These are phyloP conservation scores for Loripinus fragilis DNA, from an alignment of 2,888 invertebrate genomes.

Conservation along the genomic window DNA sequence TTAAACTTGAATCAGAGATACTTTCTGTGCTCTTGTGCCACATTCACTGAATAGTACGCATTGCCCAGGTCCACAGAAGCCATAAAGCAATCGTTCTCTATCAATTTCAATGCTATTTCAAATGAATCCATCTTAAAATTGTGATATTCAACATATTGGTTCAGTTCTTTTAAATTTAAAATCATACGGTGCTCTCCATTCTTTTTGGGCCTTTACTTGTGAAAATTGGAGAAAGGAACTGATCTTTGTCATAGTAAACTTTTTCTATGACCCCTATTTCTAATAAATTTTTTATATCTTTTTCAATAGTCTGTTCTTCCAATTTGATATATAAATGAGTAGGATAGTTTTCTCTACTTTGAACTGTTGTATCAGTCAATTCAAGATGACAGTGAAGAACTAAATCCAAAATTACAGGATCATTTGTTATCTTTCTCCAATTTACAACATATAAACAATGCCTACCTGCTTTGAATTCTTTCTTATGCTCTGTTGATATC, in stretches of 20 bases:
- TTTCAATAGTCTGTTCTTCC: slow-evolving; percentile 26
- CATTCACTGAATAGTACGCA: too few species aligned
- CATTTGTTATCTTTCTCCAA: slow-evolving; percentile 38
- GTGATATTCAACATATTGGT: too few species aligned
- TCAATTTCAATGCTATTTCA: too few species aligned
- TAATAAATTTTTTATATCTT: slow-evolving; percentile 32
- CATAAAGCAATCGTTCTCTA: too few species aligned
- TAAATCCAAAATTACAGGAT: neutral
- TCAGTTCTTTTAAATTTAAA: too few species aligned
- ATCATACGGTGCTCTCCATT: too few species aligned
- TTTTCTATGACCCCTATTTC: slow-evolving; percentile 27
- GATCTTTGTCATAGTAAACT: neutral
- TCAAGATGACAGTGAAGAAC: neutral
- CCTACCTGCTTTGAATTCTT: slow-evolving; percentile 28
- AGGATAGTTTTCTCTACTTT: neutral
- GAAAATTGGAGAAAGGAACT: too few species aligned
- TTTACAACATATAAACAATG: slow-evolving; percentile 21
- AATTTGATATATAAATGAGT: slow-evolving; percentile 24
- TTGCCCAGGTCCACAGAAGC: too few species aligned
- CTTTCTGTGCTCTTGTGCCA: too few species aligned
- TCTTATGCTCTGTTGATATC: neutral
- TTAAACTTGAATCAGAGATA: too few species aligned
- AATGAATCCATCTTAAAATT: too few species aligned
- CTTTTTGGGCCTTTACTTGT: too few species aligned
- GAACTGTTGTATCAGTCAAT: neutral